Conservation (phyloP, 2,888 invertebrate genomes). For the Andrena camellia region DNA sequence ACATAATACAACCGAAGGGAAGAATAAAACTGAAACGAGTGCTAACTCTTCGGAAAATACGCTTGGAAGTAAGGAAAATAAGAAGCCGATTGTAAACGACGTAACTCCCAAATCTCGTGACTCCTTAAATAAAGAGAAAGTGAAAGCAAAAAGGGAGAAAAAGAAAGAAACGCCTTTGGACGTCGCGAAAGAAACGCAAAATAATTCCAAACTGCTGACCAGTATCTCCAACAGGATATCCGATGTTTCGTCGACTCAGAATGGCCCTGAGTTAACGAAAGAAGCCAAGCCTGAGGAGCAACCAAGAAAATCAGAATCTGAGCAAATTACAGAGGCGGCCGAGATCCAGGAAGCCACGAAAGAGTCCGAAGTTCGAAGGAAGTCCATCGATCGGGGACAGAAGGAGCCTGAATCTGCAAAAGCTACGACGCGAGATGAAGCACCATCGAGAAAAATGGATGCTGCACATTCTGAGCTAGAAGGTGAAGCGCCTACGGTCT, state of each 20-base stretch:
- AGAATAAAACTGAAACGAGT: neutral
- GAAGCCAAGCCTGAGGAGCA: neutral
- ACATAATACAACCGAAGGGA: neutral
- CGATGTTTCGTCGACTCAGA: neutral
- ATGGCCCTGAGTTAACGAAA: neutral
- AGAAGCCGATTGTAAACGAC: neutral
- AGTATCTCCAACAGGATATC: neutral
- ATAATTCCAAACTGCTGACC: constrained; percentile 24
- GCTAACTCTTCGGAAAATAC: neutral
- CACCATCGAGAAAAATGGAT: neutral
- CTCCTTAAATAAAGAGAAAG: too few relatives aligned
- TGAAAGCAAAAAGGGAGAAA: neutral
- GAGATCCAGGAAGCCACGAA: neutral
- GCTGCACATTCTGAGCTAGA: neutral
- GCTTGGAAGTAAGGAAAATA: neutral
- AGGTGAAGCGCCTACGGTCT: neutral
- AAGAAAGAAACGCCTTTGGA: neutral
- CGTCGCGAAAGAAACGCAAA: neutral
- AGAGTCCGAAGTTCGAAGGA: neutral
- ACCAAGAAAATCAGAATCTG: neutral
- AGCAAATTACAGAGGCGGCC: neutral
- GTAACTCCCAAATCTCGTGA: neutral
- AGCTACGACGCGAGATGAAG: neutral
- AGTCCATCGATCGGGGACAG: neutral
- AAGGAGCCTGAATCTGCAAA: neutral